Evolutionary conservation across 2,888 invertebrate species (phyloP).

Genomic region (Antheraea assamensis): DNA sequence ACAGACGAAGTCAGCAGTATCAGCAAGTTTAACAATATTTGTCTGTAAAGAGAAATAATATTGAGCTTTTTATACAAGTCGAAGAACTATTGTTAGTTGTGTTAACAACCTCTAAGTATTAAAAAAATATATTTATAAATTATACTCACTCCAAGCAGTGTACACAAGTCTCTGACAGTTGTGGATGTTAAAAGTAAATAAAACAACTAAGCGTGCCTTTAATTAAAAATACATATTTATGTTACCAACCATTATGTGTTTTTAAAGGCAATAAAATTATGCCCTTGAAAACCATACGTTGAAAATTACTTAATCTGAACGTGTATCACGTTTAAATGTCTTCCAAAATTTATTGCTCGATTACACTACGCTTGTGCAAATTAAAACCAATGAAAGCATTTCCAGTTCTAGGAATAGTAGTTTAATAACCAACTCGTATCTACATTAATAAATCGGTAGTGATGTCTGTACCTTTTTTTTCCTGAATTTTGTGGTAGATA

Average conservation of each 20-base stretch:
- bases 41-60: no score
- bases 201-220: neutral
- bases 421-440: neutral
- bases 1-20: no score
- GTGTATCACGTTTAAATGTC: neutral
- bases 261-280: neutral
- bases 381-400: neutral
- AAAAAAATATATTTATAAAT: neutral
- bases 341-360: neutral
- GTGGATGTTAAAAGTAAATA: neutral
- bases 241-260: neutral
- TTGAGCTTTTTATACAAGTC: no score
- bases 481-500: no score
- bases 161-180: neutral
- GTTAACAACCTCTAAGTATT: no score
- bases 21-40: no score
- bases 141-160: neutral
- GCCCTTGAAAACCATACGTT: neutral
- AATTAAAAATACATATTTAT: conserved; percentile 4
- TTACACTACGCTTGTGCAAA: neutral
- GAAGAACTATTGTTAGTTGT: no score
- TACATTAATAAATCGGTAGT: neutral
- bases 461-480: no score
- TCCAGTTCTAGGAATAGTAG: neutral
- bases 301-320: neutral